phyloP scores from a whole-genome alignment of 2,113 vertebrate genomes.

The Hoplias malabaricus region DNA sequence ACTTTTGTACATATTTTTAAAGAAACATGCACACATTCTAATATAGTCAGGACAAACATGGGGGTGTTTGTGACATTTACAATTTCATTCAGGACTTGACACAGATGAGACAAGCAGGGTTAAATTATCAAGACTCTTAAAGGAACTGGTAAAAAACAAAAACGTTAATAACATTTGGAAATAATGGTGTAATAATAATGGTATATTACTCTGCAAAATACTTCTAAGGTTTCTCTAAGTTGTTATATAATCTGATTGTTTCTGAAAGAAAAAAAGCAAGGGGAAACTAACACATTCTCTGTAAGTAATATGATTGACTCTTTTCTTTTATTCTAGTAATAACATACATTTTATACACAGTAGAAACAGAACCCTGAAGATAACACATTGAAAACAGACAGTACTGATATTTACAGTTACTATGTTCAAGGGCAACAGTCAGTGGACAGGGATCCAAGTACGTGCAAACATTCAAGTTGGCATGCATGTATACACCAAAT shows the following conservation, averaged over 20 bases:
- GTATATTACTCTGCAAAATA: background rate
- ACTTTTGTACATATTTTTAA: background rate
- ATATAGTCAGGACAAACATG: constrained; percentile 5
- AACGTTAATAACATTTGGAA: background rate
- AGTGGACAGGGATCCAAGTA: constrained; percentile 46
- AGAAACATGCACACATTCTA: constrained; percentile 16
- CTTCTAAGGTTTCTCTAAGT: background rate
- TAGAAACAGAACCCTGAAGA: background rate
- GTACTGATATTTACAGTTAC: constrained; percentile 8
- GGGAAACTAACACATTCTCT: background rate
- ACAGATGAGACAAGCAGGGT: background rate
- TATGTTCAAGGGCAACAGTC: constrained; percentile 11
- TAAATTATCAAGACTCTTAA: background rate
- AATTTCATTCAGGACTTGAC: background rate
- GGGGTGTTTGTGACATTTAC: background rate
- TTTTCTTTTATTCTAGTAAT: background rate
- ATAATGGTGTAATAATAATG: background rate
- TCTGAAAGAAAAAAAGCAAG: background rate
- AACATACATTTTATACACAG: background rate
- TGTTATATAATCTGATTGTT: background rate
- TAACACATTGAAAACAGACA: background rate
- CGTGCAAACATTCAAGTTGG: constrained; percentile 51
- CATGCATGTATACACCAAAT: constrained; percentile 54
- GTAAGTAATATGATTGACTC: background rate
- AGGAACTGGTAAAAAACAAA: background rate